A percentile compares a stretch with the other conserved stretches of the same genome.
phyloP scores from a whole-genome alignment of 2,888 invertebrate genomes.

The Luperina testacea region DNA sequence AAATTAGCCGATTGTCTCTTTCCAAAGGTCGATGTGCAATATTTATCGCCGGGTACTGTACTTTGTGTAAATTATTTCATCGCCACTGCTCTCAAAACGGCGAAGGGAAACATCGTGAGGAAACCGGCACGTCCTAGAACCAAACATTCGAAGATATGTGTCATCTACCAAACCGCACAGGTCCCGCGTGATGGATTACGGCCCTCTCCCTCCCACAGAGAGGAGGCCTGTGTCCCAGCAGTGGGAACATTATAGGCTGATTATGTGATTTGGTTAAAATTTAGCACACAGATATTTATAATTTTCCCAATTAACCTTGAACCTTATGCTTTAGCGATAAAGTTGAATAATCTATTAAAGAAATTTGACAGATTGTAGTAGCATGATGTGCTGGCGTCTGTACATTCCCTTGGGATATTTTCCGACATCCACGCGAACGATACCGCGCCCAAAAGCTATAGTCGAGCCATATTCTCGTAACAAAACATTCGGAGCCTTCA shows the following conservation, averaged over 20 bases:
- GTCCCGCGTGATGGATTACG: background rate
- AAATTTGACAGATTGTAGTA: no score
- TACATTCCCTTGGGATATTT: background rate
- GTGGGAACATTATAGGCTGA: background rate
- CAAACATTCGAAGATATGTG: background rate
- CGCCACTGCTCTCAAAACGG: background rate
- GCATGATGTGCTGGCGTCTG: no score
- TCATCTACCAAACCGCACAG: background rate
- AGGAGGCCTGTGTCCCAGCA: no score
- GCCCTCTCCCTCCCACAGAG: background rate
- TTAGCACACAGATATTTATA: background rate
- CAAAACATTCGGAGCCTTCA: constrained; percentile 45
- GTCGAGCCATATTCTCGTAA: constrained; percentile 1
- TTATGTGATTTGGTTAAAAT: background rate
- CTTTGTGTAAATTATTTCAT: background rate
- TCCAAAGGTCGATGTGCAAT: no score
- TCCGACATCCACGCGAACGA: background rate
- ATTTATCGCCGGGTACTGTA: no score
- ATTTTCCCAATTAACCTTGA: no score
- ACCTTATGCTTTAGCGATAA: no score
- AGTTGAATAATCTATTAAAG: no score
- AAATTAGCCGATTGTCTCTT: no score
- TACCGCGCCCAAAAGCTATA: no score
- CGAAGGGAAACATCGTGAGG: background rate
- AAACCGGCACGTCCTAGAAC: background rate